A percentile compares a stretch with the other conserved stretches of the same genome.
Conservation (phyloP, 2,888 invertebrate genomes). For the Clepsis dumicolana region DNA sequence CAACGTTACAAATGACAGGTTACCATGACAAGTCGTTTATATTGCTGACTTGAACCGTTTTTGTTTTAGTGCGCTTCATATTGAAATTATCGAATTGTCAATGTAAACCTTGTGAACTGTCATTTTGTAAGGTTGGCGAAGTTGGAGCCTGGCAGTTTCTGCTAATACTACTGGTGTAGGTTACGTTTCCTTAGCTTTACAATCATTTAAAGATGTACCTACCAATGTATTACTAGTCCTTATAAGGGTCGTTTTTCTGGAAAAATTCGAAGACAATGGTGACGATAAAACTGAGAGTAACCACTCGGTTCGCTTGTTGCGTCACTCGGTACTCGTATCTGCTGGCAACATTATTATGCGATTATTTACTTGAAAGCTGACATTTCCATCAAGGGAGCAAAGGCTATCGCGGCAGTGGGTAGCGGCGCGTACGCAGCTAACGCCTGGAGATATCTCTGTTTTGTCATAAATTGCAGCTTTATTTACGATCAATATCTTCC, state of each 20-base stretch:
- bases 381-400: constrained; percentile 68
- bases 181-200: no score
- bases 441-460: constrained; percentile 67
- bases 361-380: constrained; percentile 62
- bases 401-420: constrained; percentile 58
- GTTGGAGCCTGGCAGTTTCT: no score
- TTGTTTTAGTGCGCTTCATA: no score
- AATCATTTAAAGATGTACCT: no score
- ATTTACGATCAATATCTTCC: constrained; percentile 77
- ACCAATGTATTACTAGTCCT: no score
- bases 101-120: no score
- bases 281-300: constrained; percentile 1
- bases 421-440: constrained; percentile 50
- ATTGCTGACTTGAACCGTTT: no score
- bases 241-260: not conserved
- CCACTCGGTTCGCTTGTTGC: constrained; percentile 14
- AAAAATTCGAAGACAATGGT: not conserved
- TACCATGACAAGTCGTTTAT: no score
- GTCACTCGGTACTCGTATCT: constrained; percentile 25
- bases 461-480: constrained; percentile 76
- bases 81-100: no score
- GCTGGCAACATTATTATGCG: constrained; percentile 55
- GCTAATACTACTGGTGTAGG: no score
- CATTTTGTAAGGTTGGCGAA: no score
- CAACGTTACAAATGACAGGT: no score